Evolutionary conservation across 2,888 invertebrate species (phyloP).

Genomic region (Pterostichus madidus): DNA sequence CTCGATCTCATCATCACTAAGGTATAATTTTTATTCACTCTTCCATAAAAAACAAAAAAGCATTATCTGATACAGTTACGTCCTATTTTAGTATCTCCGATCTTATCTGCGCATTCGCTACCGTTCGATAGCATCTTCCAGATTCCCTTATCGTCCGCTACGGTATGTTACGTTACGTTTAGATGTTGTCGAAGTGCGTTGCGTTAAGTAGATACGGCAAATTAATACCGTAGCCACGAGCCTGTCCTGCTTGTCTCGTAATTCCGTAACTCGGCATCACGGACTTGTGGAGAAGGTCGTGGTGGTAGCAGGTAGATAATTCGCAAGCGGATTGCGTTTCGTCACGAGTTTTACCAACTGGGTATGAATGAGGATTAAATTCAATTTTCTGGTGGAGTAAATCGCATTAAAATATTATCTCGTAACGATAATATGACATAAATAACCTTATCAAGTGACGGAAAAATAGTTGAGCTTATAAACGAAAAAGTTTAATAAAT

Average conservation of each 20-base stretch:
- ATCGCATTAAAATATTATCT: conserved; percentile 44
- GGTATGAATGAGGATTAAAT: conserved; percentile 40
- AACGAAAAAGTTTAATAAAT: conserved; percentile 6
- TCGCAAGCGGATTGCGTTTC: conserved; percentile 42
- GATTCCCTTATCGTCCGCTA: conserved; percentile 4
- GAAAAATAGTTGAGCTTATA: conserved; percentile 30
- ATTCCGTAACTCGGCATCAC: not conserved
- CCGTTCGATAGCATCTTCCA: conserved; percentile 1
- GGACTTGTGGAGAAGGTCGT: not conserved
- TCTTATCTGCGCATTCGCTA: not conserved
- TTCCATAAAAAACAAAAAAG: too few relatives aligned
- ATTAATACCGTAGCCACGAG: conserved; percentile 17
- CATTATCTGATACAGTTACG: too few relatives aligned
- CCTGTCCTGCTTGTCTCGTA: not conserved
- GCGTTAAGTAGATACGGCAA: conserved; percentile 10
- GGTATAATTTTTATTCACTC: too few relatives aligned
- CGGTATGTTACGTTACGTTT: conserved; percentile 15
- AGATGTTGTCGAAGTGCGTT: not conserved
- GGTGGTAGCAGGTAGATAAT: conserved; percentile 48
- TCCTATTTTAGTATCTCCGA: not conserved
- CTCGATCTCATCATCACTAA: too few relatives aligned
- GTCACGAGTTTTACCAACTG: conserved; percentile 28
- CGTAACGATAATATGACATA: conserved; percentile 45
- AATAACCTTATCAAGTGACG: conserved; percentile 41
- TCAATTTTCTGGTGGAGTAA: conserved; percentile 27